Base-by-base conservation (phyloP, 1,140 invertebrate species). In the Pachypsylla venusta region DNA sequence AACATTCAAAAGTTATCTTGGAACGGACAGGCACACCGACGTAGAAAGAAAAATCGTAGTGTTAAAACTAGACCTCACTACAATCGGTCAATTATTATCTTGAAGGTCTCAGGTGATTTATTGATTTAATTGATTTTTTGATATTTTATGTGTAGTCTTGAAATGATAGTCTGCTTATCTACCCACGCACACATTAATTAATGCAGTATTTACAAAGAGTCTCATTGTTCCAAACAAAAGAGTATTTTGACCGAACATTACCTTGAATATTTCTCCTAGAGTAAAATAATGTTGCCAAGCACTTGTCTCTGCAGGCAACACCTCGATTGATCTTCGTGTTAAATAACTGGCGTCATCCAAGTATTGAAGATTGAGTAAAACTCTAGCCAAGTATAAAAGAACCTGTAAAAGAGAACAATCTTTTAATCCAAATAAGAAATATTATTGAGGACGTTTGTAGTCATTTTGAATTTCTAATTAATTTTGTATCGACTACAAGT, bases 241-340 rank as follows among this genome's bases (percentile, higher is more conserved):
- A 35, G n/a, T 14, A 20, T 19, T 35, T 30, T 13, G 20, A 53
- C 20, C 5, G 5, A 53, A 7, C 12, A 48, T 57, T 63, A 75
- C 75, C 70, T 86, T 86, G 65, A 87, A 85, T 70, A 87, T 87
- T 74, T 87, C 83, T 25, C 84, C 88, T 14, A 91, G 75, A 10
- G 87, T 91, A 67, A 90, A 89, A 72, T 91, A 89, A 69, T 92
- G 88, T 66, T 88, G 82, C 89, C 89, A 93, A 0, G 88, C 84
- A 69, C 83, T 87, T 63, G 85, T 81, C 69, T 89, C 86, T 0
- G 84, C 81, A 24, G 86, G 79, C 67, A 89, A 86, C 39, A 87
- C 78, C 64, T 86, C 70, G 57, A 81, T 69, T 2, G 76, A 87
- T 56, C 84, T 77, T 58, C 85, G 76, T 28, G 87, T 88, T 58